Percentiles rank a stretch among this genome's conserved stretches.
phyloP scores from a whole-genome alignment of 2,113 vertebrate species.

The Beaufortia kweichowensis region DNA sequence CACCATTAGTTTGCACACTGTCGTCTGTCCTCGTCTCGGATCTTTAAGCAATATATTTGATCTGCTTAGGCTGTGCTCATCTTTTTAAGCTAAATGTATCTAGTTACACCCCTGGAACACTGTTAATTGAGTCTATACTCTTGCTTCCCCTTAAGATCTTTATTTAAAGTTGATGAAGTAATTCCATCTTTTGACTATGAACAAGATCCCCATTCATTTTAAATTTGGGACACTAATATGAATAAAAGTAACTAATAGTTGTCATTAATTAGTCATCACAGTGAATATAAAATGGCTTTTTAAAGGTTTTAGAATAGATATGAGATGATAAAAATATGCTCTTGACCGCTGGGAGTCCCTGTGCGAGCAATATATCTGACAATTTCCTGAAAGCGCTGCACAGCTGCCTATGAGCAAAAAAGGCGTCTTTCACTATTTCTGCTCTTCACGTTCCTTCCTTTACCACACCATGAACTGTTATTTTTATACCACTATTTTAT shows the following conservation, averaged over 20 bases:
- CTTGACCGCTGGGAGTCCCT: constrained; percentile 29
- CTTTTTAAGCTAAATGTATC: constrained; percentile 25
- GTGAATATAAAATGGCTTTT: constrained; percentile 39
- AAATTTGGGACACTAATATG: constrained; percentile 40
- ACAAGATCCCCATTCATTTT: constrained; percentile 48
- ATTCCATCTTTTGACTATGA: constrained; percentile 35
- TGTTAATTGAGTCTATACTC: constrained; percentile 4
- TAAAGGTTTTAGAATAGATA: constrained; percentile 44
- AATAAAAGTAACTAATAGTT: constrained; percentile 51
- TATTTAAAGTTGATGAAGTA: constrained; percentile 35
- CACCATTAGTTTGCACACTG: not conserved
- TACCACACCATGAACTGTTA: constrained; percentile 66
- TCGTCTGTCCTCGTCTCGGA: not conserved
- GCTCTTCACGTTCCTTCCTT: constrained; percentile 54
- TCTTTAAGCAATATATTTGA: constrained; percentile 15
- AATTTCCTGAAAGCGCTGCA: constrained; percentile 23
- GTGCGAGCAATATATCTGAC: constrained; percentile 32
- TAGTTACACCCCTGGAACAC: constrained; percentile 15
- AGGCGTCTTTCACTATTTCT: constrained; percentile 20
- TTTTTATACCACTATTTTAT: constrained; percentile 66
- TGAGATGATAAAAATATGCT: constrained; percentile 41
- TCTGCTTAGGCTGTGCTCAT: not conserved
- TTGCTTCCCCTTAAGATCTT: constrained; percentile 14
- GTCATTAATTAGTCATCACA: constrained; percentile 49
- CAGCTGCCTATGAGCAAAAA: constrained; percentile 3